These are phyloP conservation scores for Tamandua tetradactyla DNA, from an alignment of 2,797 vertebrate species.

Conservation along the genomic window DNA sequence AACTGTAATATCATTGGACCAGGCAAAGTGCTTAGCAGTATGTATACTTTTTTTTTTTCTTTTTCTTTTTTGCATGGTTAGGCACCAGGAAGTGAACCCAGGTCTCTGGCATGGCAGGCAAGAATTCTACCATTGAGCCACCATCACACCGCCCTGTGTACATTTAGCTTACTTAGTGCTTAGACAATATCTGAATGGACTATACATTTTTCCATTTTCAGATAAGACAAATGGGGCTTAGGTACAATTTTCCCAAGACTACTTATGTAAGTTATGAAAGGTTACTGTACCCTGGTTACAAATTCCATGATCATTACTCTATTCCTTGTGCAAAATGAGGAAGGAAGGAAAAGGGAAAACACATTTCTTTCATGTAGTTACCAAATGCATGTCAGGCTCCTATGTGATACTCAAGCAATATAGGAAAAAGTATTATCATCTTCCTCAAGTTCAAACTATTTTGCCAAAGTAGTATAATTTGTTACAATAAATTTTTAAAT, in stretches of 20 bases:
- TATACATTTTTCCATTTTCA: not conserved
- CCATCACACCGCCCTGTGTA: not conserved
- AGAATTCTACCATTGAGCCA: too few relatives aligned
- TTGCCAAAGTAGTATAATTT: not conserved
- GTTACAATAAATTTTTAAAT: not conserved
- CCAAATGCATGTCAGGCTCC: not conserved
- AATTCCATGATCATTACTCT: not conserved
- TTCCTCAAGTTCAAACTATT: not conserved
- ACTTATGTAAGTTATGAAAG: not conserved
- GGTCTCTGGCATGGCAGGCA: too few relatives aligned
- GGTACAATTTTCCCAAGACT: not conserved
- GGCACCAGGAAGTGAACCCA: too few relatives aligned
- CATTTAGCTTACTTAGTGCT: not conserved
- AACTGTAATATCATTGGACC: not conserved
- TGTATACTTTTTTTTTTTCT: too few relatives aligned
- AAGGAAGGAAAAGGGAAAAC: not conserved
- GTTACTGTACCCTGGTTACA: not conserved
- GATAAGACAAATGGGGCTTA: not conserved
- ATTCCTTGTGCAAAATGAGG: not conserved
- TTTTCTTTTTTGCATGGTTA: too few relatives aligned
- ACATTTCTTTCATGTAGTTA: not conserved
- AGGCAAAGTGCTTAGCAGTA: not conserved
- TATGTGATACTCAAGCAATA: not conserved
- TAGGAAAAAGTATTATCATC: not conserved
- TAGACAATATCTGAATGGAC: not conserved